Conservation (phyloP, 2,797 vertebrate genomes). For the Myotis planiceps region DNA sequence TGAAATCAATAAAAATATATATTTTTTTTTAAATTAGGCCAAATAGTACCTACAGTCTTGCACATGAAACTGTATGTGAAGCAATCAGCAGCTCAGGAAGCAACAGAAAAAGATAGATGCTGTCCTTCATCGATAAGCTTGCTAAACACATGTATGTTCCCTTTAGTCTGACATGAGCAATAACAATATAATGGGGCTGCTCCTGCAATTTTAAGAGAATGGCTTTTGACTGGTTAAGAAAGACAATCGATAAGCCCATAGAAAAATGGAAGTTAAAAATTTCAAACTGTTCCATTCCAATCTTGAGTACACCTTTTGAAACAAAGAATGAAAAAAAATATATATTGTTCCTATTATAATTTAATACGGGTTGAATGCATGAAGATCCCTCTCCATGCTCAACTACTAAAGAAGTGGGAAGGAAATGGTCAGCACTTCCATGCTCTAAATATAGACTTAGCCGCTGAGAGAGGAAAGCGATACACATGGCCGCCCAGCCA, state of each 20-base stretch:
- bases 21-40: not conserved
- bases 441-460: constrained; percentile 9
- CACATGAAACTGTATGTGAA: not conserved
- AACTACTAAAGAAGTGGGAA: constrained; percentile 24
- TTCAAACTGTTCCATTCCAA: not conserved
- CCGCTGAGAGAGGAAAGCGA: not conserved
- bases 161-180: not conserved
- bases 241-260: not conserved
- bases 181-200: not conserved
- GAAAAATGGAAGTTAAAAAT: not conserved
- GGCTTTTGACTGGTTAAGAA: not conserved
- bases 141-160: not conserved
- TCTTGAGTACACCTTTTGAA: not conserved
- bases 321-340: not conserved
- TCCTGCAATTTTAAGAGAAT: not conserved
- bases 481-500: not conserved
- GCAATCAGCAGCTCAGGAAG: not conserved
- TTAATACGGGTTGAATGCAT: not conserved
- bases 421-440: constrained; percentile 18
- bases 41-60: not conserved
- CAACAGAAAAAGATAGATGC: not conserved
- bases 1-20: too few relatives aligned
- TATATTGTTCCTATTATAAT: not conserved
- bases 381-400: not conserved
- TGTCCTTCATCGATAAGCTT: not conserved